Conservation (phyloP, 1,140 invertebrate species). For the Brachionus rotundiformis region DNA sequence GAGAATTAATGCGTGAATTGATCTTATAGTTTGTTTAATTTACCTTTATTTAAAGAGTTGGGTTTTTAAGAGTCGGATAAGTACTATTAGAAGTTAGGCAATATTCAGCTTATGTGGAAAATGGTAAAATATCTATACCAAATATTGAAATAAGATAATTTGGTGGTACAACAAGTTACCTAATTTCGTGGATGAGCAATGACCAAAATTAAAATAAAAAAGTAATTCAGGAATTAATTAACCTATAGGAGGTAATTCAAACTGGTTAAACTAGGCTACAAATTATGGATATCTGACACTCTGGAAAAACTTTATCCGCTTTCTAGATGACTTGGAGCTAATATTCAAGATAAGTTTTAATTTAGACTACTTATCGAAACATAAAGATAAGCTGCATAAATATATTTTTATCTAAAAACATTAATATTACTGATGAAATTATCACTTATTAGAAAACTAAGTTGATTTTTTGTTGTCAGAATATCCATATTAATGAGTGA, state of each 20-base stretch:
- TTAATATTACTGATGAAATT: too few species aligned
- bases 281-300: neutral
- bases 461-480: neutral
- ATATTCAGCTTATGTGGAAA: neutral
- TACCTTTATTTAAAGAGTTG: neutral
- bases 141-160: neutral
- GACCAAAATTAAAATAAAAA: neutral
- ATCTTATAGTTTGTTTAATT: neutral
- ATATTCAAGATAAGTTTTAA: neutral
- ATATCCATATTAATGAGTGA: too few species aligned
- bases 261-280: neutral
- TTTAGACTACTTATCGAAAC: neutral
- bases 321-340: neutral
- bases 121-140: too few species aligned
- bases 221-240: neutral
- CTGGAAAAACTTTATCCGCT: neutral
- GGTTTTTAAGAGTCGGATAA: neutral
- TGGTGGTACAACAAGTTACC: neutral
- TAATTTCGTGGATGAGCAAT: neutral
- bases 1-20: conserved; percentile 1
- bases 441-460: too few species aligned
- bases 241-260: neutral
- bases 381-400: neutral
- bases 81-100: neutral
- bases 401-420: neutral